A percentile compares a stretch with the other conserved stretches of the same genome.
Evolutionary conservation across 2,888 invertebrate species (phyloP).

Genomic region (Andricus quercusramuli): DNA sequence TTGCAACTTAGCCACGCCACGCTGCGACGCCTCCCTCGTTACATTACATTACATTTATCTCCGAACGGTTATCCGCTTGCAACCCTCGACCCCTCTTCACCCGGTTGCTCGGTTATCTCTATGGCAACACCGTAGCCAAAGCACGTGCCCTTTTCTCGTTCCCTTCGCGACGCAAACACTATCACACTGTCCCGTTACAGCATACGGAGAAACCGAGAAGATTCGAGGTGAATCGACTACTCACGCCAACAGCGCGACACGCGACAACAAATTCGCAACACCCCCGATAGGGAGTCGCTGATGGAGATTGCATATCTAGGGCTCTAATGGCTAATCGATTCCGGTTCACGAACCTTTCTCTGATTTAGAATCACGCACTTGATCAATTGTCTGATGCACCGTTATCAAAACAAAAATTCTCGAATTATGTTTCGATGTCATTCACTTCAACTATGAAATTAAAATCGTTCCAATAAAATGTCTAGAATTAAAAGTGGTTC

Average conservation of each 20-base stretch:
- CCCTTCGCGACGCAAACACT: conserved; percentile 42
- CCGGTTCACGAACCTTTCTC: conserved; percentile 32
- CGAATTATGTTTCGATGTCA: too few relatives aligned
- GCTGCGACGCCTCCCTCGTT: conserved; percentile 75
- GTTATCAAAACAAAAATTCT: background rate
- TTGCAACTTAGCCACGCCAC: conserved; percentile 65
- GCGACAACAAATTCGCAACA: conserved; percentile 68
- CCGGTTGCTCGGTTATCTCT: conserved; percentile 63
- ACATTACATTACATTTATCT: conserved; percentile 78
- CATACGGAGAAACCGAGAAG: conserved; percentile 45
- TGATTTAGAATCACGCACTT: conserved; percentile 24
- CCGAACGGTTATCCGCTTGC: conserved; percentile 68
- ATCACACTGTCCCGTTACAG: conserved; percentile 35
- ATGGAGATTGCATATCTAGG: conserved; percentile 42
- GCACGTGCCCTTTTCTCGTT: conserved; percentile 53
- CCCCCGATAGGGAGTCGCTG: conserved; percentile 50
- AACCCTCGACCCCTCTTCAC: conserved; percentile 61
- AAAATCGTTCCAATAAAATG: too few relatives aligned
- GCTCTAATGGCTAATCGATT: conserved; percentile 45
- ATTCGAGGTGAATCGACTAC: conserved; percentile 23
- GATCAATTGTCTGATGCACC: background rate
- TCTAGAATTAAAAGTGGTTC: too few relatives aligned
- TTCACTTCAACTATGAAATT: too few relatives aligned
- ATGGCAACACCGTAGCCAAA: conserved; percentile 66
- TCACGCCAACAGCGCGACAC: conserved; percentile 57